Evolutionary conservation across 2,888 invertebrate genomes (phyloP).

Genomic region (Lingula anatina): DNA sequence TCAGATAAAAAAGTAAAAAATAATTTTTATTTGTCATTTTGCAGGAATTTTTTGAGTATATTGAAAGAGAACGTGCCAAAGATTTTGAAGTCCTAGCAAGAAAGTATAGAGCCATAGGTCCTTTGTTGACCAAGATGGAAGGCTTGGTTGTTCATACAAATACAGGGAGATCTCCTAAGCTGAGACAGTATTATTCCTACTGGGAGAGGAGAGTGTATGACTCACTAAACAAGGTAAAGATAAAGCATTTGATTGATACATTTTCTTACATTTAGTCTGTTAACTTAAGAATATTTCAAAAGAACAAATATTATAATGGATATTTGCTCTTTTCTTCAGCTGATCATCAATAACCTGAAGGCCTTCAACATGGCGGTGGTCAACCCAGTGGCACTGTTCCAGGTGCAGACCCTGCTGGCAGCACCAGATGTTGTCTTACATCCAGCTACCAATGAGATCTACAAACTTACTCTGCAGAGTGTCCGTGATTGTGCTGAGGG

Average conservation of each 20-base stretch:
- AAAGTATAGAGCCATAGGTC: conserved; percentile 74
- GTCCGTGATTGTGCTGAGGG: conserved; percentile 73
- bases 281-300: no score
- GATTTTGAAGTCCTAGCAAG: conserved; percentile 65
- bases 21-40: no score
- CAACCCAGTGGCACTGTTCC: conserved; percentile 64
- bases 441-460: conserved; percentile 72
- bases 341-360: conserved; percentile 68
- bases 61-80: conserved; percentile 66
- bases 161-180: conserved; percentile 68
- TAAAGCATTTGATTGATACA: no score
- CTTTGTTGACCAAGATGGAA: conserved; percentile 79
- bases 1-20: no score
- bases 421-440: conserved; percentile 71
- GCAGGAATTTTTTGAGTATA: conserved; percentile 67
- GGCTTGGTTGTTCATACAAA: conserved; percentile 75
- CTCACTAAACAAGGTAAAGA: conserved; percentile 61
- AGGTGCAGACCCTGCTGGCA: conserved; percentile 71
- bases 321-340: no score
- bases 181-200: conserved; percentile 71
- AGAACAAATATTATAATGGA: no score
- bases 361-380: conserved; percentile 62
- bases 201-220: conserved; percentile 79
- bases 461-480: conserved; percentile 69
- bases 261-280: no score